These are phyloP conservation scores for Hydrolagus affinis DNA, from an alignment of 2,113 vertebrate genomes.

Conservation along the genomic window DNA sequence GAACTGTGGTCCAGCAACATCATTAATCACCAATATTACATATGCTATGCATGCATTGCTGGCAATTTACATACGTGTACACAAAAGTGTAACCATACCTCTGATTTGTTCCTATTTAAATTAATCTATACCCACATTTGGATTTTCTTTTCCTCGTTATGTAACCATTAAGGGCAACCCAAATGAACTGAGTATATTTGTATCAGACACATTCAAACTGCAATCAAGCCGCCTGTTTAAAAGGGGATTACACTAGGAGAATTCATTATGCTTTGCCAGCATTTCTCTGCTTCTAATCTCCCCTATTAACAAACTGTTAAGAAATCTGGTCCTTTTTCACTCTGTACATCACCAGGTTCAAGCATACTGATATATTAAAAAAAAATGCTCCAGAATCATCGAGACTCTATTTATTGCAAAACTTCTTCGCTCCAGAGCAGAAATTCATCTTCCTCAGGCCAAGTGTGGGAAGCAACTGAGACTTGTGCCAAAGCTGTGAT, in stretches of 20 bases:
- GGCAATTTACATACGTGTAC: too few species aligned
- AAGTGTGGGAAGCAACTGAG: neutral
- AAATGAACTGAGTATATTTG: neutral
- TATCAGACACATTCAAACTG: neutral
- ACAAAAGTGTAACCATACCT: too few species aligned
- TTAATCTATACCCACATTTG: neutral
- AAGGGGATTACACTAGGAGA: neutral
- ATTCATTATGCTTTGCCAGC: neutral
- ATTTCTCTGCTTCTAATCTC: neutral
- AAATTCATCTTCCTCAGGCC: neutral
- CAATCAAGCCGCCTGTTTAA: neutral
- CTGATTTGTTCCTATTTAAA: too few species aligned
- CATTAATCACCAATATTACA: neutral
- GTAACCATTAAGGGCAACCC: neutral
- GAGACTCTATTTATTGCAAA: neutral
- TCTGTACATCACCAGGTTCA: neutral
- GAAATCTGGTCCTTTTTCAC: neutral
- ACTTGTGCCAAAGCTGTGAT: neutral
- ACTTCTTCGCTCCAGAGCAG: neutral
- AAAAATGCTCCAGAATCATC: neutral
- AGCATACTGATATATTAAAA: neutral
- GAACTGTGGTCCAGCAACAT: neutral
- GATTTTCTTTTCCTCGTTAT: too few species aligned
- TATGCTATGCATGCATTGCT: neutral
- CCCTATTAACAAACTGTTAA: neutral